Conservation (phyloP, 1,140 invertebrate genomes). For the Procambarus clarkii region DNA sequence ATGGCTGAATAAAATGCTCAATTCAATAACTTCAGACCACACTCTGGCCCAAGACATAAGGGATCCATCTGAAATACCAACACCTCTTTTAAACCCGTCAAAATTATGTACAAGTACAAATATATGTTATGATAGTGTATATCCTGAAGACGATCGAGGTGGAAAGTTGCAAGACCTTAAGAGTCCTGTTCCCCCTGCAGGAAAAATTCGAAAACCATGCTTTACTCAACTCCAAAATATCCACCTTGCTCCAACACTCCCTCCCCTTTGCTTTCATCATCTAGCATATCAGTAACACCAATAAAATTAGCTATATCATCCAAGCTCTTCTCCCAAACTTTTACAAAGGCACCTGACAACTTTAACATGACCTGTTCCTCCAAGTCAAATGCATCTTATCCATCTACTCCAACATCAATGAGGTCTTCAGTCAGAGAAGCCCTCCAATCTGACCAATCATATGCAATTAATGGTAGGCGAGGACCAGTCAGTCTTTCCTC, state of each 20-base stretch:
- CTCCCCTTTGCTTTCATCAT: background rate
- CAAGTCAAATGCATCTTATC: background rate
- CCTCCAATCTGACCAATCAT: conserved; percentile 14
- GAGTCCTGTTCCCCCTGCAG: conserved; percentile 33
- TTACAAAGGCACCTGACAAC: background rate
- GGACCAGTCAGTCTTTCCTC: conserved; percentile 67
- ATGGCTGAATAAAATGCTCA: conserved; percentile 63
- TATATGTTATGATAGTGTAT: background rate
- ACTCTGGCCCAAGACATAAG: background rate
- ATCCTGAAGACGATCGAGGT: background rate
- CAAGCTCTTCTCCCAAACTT: background rate
- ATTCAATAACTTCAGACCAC: conserved; percentile 28
- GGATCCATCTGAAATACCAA: background rate
- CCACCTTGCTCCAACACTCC: background rate
- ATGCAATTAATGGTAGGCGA: background rate
- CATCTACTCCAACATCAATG: conserved; percentile 16
- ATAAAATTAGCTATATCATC: background rate
- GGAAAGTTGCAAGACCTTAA: no score
- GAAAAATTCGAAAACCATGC: background rate
- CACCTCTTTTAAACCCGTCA: background rate
- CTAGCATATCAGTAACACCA: conserved; percentile 1
- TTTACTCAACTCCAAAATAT: background rate
- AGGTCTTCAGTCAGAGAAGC: conserved; percentile 17
- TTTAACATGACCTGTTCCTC: background rate
- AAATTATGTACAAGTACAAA: background rate